Evolutionary conservation across 1,140 invertebrate species (phyloP), one percentile per base, ranked within the genome.

Genomic region (Halesus radiatus): DNA sequence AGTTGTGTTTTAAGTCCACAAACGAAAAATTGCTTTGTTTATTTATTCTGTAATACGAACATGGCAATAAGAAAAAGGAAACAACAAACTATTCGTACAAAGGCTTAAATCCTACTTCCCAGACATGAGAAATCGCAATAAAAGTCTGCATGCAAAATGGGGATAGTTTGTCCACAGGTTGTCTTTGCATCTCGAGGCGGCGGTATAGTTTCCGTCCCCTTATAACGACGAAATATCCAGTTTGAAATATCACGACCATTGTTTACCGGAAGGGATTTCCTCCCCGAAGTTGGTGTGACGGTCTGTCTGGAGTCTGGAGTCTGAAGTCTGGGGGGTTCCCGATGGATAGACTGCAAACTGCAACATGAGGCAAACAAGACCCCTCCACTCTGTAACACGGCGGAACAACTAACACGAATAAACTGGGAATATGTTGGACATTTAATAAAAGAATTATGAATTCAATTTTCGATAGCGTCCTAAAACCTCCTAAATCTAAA

Each of bases 231-330:
- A 66, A 77, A 76, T n/a, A 77, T 77, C 60, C 16, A 23, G 58
- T 64, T 66, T 77, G 32, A 26, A 66, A 77, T 77, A 77, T 77
- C 75, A 50, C 75, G 60, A 62, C 54, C 58, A 77, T 77, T 77
- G 75, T 77, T 77, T 77, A 77, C 58, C 3, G 58, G 15, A 3
- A 52, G 22, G 37, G 8, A 77, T 77, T 76, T 76, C 56, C 74
- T 56, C 29, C 37, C 37, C 8, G 74, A 54, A 62, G 32, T 77
- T 77, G 18, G 32, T 20, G 23, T 18, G 29, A 70, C 37, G n/a
- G n/a, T 66, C 75, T 66, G 74, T 60, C 23, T 77, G 74, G 29
- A 54, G 58, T 50, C 37, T 45, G 23, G 22, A 74, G 58, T 23
- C 37, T 45, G 23, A 20, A 74, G 23, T 54, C 72, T 26, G 68